Conservation (phyloP, 1,140 invertebrate species). For the Leptinotarsa undecemlineata region DNA sequence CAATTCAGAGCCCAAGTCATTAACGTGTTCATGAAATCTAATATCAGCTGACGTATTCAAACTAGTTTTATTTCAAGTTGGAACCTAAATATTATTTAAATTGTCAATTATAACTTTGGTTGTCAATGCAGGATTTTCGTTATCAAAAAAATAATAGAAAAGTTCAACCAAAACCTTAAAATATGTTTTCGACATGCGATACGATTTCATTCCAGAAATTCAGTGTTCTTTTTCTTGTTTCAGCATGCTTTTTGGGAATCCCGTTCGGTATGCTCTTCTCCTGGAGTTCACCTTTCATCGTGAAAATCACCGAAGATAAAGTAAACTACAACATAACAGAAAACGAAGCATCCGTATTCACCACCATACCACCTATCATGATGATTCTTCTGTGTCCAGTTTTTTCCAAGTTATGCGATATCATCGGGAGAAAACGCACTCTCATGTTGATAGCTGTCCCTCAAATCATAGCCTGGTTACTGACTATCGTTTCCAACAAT, state of each 20-base stretch:
- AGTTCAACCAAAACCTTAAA: too few relatives aligned
- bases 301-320: conserved; percentile 32
- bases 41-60: too few relatives aligned
- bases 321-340: conserved; percentile 33
- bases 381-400: conserved; percentile 28
- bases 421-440: conserved; percentile 39
- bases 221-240: neutral
- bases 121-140: too few relatives aligned
- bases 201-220: too few relatives aligned
- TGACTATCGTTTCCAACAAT: conserved; percentile 30
- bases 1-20: too few relatives aligned
- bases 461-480: conserved; percentile 5
- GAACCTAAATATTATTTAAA: too few relatives aligned
- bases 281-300: conserved; percentile 32
- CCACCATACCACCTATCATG: conserved; percentile 3
- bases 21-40: too few relatives aligned
- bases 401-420: conserved; percentile 33
- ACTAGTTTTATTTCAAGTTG: too few relatives aligned
- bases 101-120: too few relatives aligned
- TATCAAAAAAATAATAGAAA: too few relatives aligned
- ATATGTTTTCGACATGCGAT: too few relatives aligned
- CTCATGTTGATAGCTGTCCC: conserved; percentile 34
- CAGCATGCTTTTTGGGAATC: conserved; percentile 4
- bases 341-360: conserved; percentile 27
- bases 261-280: conserved; percentile 22